phyloP scores from a whole-genome alignment of 1,140 invertebrate species.

The Choristoneura fumiferana region DNA sequence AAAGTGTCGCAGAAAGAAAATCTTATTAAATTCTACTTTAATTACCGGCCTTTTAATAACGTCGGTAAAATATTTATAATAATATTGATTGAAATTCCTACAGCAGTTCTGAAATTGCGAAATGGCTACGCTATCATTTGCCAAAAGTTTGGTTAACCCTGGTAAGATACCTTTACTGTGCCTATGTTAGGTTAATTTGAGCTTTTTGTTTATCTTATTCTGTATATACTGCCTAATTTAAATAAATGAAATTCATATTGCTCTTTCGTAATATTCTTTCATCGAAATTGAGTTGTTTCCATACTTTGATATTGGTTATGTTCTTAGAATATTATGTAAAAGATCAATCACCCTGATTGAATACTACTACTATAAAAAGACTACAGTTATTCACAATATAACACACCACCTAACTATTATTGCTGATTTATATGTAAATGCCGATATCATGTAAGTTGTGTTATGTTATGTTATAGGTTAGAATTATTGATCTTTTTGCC shows the following conservation, averaged over 20 bases:
- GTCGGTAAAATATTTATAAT: background rate
- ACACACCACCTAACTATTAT: too few species aligned
- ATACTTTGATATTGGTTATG: constrained; percentile 7
- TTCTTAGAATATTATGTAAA: constrained; percentile 41
- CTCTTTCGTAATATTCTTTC: too few species aligned
- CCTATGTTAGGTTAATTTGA: too few species aligned
- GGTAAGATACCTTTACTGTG: constrained; percentile 37
- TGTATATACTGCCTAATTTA: too few species aligned
- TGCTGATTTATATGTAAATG: too few species aligned
- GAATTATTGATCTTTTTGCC: constrained; percentile 31
- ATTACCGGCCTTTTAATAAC: background rate
- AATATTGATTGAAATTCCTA: constrained; percentile 12
- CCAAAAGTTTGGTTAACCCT: constrained; percentile 74
- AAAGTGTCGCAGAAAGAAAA: background rate
- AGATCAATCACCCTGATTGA: constrained; percentile 17
- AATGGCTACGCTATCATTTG: constrained; percentile 70
- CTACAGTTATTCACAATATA: too few species aligned
- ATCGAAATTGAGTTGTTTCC: too few species aligned
- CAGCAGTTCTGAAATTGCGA: constrained; percentile 31
- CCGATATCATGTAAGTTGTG: constrained; percentile 9
- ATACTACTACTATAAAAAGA: too few species aligned
- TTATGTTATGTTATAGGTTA: constrained; percentile 37
- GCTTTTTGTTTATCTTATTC: too few species aligned
- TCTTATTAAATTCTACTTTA: background rate
- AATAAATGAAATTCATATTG: too few species aligned